Evolutionary conservation across 1,140 invertebrate genomes (phyloP).

Genomic region (Bombus impatiens): DNA sequence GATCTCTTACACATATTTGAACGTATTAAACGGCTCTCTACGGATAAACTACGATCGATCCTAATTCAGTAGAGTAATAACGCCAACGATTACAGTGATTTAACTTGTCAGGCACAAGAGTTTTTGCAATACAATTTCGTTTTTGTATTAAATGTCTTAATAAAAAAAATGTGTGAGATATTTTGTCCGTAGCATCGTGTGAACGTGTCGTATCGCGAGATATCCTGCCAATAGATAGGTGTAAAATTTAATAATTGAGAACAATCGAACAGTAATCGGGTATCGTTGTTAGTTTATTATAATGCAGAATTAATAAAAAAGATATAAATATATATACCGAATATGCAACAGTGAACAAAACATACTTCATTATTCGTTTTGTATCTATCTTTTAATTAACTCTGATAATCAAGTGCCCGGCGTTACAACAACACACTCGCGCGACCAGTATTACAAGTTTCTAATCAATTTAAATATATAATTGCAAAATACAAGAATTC

Average conservation of each 20-base stretch:
- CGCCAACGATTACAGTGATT: not conserved
- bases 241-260: too few relatives aligned
- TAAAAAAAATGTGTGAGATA: too few relatives aligned
- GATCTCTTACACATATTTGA: not conserved
- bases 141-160: too few relatives aligned
- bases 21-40: not conserved
- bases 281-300: not conserved
- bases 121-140: not conserved
- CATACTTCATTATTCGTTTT: not conserved
- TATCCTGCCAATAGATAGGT: too few relatives aligned
- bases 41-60: not conserved
- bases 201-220: too few relatives aligned
- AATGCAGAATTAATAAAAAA: not conserved
- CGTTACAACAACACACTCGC: not conserved
- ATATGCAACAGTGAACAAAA: not conserved
- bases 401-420: not conserved
- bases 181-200: too few relatives aligned
- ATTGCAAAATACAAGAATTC: not conserved
- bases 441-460: not conserved
- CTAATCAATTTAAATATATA: not conserved
- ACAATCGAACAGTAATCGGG: too few relatives aligned
- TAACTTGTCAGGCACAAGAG: not conserved
- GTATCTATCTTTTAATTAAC: conserved; percentile 5
- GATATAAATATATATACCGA: not conserved
- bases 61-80: not conserved